phyloP scores from a whole-genome alignment of 2,113 vertebrate genomes.

The Cavia aperea region DNA sequence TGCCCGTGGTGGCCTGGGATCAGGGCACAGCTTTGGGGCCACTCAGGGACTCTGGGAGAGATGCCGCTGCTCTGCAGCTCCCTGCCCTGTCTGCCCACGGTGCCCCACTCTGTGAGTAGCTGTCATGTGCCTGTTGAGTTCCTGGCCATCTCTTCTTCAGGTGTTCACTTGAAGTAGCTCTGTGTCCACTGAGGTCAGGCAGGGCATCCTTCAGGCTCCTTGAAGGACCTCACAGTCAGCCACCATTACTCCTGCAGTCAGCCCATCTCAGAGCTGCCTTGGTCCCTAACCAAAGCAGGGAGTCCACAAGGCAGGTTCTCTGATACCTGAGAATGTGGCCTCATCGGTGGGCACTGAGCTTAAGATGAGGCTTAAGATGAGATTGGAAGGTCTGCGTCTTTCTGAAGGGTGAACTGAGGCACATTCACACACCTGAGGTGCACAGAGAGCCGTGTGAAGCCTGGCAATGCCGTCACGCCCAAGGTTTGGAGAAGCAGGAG shows the following conservation, averaged over 20 bases:
- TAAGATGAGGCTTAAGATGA: background rate
- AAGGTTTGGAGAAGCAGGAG: background rate
- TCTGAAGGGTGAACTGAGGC: too few relatives aligned
- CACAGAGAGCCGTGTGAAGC: accelerated
- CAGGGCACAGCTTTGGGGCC: background rate
- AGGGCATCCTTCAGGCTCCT: background rate
- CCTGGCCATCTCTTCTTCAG: background rate
- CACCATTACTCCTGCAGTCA: too few relatives aligned
- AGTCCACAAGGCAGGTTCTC: background rate
- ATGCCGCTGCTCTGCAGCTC: background rate
- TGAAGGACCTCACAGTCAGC: accelerated
- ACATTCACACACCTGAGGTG: too few relatives aligned
- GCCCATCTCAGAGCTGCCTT: background rate
- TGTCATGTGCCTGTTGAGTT: accelerated
- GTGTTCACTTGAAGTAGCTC: background rate
- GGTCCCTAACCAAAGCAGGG: background rate
- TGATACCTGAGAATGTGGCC: background rate
- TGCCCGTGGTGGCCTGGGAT: accelerated
- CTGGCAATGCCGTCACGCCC: accelerated
- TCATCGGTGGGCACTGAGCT: background rate
- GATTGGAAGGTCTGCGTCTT: background rate
- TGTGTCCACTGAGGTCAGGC: background rate
- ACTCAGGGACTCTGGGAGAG: background rate
- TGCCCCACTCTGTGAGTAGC: accelerated
- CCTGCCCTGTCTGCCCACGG: too few relatives aligned